Evolutionary conservation across 2,888 invertebrate species (phyloP), one percentile per base, ranked within the genome.

Genomic region (Aspidiotus destructor): DNA sequence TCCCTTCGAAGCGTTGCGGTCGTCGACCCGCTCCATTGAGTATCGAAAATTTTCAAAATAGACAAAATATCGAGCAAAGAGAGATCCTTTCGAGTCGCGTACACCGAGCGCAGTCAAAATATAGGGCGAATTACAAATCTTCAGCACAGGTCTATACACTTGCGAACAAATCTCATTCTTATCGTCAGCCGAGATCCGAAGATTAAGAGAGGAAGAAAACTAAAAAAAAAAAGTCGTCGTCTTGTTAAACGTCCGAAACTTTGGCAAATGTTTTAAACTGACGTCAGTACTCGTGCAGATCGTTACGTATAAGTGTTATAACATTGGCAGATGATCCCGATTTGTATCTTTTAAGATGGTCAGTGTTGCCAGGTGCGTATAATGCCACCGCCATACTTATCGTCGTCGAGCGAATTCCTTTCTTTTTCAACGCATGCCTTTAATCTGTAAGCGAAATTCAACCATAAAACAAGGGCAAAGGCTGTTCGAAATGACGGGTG

Each of bases 351-450:
- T 9, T 17, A 61, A 42, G 42, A 16, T 16, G 62, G 62, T 48
- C 62, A 62, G 62, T 62, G 62, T 48, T 62, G 52, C 62, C 62
- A 62, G 62, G 62, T 62, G 48, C n/a, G 48, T 28, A 28, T 13
- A 48, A 48, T 48, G 48, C n/a, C 48, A 28, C 28, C 28, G 48
- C 10, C 48, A 48, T n/a, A 13, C 10, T n/a, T 48, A 6, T 48
- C 48, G n/a, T 48, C 48, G 6, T n/a, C 48, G 48, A 48, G n/a
- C 11, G 48, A 48, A 11, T 48, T 11, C 48, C 11, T 48, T 48
- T n/a, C 11, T n/a, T n/a, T 13, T 48, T 48, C n/a, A 11, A 13
- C 48, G 48, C 48, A 48, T 48, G 11, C 11, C 10, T 48, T 48
- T 48, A 6, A 6, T 48, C 28, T 28, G 28, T 28, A 28, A 28